Base-by-base conservation (phyloP, 2,888 invertebrate species). In the Nebria salina region DNA sequence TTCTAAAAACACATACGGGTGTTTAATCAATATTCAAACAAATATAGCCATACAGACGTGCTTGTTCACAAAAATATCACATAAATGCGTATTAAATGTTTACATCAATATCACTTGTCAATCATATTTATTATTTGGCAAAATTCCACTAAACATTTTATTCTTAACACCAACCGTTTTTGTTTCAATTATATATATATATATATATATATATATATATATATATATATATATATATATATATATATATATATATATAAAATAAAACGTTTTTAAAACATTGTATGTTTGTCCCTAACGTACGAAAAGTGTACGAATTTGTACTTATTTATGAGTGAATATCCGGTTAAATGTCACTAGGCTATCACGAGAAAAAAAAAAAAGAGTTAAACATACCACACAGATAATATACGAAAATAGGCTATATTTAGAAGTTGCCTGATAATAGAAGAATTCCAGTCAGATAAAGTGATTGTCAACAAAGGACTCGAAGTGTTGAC, bases 381-480 rank as follows among this genome's bases (percentile, higher is more conserved):
- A 15, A 25, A 8, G 66, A n/a, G 65, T 65, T 4, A 15, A 65
- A 15, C 65, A 15, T 15, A 65, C n/a, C 13, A 15, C 13, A 15
- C 15, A 15, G 13, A 25, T 20, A 7, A 66, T 15, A 66, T 2
- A n/a, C 20, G 13, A 15, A 25, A 34, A 7, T 25, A 25, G 25
- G 54, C 13, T 54, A 54, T 54, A 54, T 54, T 54, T 54, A 54
- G 20, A 70, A 25, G 25, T 4, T 25, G 34, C 8, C 6, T 70
- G 70, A 70, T 70, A 70, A 70, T 70, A 70, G 25, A 70, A 70
- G 70, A 70, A 70, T 70, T 26, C 26, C 6, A 13, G 70, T 26
- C 70, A 70, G 70, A 70, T 70, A 70, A 70, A 70, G 70, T 70
- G 70, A 70, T 70, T 70, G 70, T 70, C 15, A 70, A 70, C 70